Base-by-base conservation (phyloP, 2,888 invertebrate genomes). In the Eustalomyia histrio region DNA sequence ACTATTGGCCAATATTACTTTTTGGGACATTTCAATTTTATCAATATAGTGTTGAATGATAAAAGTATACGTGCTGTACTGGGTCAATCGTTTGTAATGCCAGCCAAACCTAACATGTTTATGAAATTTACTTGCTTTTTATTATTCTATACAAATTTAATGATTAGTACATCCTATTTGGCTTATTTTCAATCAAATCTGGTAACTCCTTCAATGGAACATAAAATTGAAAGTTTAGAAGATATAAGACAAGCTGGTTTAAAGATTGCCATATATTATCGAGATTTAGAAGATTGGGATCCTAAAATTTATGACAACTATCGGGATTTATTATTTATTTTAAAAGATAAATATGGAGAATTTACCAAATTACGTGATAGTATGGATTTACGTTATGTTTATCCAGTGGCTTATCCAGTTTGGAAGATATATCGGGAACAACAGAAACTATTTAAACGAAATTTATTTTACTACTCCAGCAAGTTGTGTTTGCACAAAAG, bases 81-180 rank as follows among this genome's bases (percentile, higher is more conserved):
- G 55, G 73, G 80, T 2, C 80, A 76, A 18, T 65, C 71, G 9
- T 74, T 76, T 43, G 52, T 72, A 8, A 53, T 79, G 64, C 68
- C 69, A 0, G 18, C 7, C 10, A 78, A 65, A 9, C 50, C 65
- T 2, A 14, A 10, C 1, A 3, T 16, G 6, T 61, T 35, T 10
- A 52, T 67, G 53, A 68, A 67, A 5, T 69, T 69, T 14, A 33
- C 39, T 4, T 68, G 18, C 24, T 33, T 76, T 2, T 35, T 80
- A 1, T 12, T 73, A 16, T 63, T 72, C 18, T 69, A 64, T 17
- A 60, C 73, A 1, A 76, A 69, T 18, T 53, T 80, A 0, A 52
- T 80, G n/a, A 18, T 76, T 10, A 58, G 52, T 39, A 80, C 72
- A 3, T 47, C 64, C 1, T 80, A 76, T 55, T 21, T 10, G 10